A percentile compares a stretch with the other conserved stretches of the same genome.
phyloP scores from a whole-genome alignment of 1,140 invertebrate genomes.

The Danaus plexippus region DNA sequence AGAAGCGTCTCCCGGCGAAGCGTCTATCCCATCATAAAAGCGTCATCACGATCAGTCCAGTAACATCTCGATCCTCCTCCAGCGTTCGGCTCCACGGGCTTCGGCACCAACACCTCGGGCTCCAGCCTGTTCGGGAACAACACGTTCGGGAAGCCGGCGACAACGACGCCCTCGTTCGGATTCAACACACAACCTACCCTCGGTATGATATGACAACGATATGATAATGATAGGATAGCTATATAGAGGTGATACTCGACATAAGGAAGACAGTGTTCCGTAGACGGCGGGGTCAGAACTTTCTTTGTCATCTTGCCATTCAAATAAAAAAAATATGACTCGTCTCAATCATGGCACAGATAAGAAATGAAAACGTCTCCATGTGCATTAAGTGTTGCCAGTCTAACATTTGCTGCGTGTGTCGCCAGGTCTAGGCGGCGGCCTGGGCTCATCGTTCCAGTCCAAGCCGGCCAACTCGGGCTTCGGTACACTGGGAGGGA shows the following conservation, averaged over 20 bases:
- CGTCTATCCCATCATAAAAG: too few species aligned
- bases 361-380: too few species aligned
- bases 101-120: slow-evolving; percentile 74
- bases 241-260: too few species aligned
- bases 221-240: neutral
- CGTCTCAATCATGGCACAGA: too few species aligned
- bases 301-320: too few species aligned
- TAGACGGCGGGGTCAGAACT: too few species aligned
- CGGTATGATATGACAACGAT: slow-evolving; percentile 22
- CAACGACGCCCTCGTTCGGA: slow-evolving; percentile 32
- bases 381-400: too few species aligned
- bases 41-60: too few species aligned
- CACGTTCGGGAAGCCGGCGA: slow-evolving; percentile 41
- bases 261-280: too few species aligned
- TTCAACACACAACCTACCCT: slow-evolving; percentile 36
- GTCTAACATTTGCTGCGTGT: too few species aligned
- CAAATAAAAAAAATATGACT: too few species aligned
- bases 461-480: slow-evolving; percentile 50
- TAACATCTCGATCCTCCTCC: slow-evolving; percentile 10
- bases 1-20: too few species aligned
- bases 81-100: slow-evolving; percentile 61
- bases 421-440: slow-evolving; percentile 53
- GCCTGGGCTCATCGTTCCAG: slow-evolving; percentile 59
- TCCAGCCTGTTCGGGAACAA: slow-evolving; percentile 73
- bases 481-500: slow-evolving; percentile 45